A percentile compares a stretch with the other conserved stretches of the same genome.
Conservation (phyloP, 2,888 invertebrate species). For the Emmelina monodactyla region DNA sequence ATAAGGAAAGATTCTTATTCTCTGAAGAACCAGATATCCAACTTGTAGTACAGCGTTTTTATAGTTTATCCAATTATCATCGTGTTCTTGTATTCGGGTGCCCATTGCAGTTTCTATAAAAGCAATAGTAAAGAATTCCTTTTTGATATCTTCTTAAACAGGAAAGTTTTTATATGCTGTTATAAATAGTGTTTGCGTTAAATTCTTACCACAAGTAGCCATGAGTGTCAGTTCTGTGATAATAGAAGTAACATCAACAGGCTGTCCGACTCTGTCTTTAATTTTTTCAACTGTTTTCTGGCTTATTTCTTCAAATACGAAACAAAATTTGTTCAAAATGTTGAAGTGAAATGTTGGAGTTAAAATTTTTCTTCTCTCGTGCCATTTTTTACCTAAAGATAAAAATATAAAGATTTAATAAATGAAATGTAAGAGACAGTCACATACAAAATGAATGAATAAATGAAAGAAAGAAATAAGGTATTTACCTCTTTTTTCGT, state of each 20-base stretch:
- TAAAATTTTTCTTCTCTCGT: constrained; percentile 56
- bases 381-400: constrained; percentile 57
- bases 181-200: no score
- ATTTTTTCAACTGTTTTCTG: constrained; percentile 28
- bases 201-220: constrained; percentile 69
- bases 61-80: not conserved
- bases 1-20: not conserved
- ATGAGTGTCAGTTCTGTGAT: constrained; percentile 60
- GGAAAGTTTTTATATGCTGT: no score
- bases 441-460: no score
- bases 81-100: not conserved
- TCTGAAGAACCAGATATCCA: not conserved
- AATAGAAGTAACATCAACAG: constrained; percentile 51
- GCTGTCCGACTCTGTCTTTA: constrained; percentile 19
- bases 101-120: constrained; percentile 3
- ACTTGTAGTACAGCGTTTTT: not conserved
- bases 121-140: no score
- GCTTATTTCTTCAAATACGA: constrained; percentile 34
- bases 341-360: constrained; percentile 69
- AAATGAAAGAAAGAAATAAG: no score
- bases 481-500: no score
- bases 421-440: not conserved
- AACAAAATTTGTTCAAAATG: constrained; percentile 38
- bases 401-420: not conserved
- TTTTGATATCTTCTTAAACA: no score